Conservation (phyloP, 2,888 invertebrate species). For the Arctia plantaginis region DNA sequence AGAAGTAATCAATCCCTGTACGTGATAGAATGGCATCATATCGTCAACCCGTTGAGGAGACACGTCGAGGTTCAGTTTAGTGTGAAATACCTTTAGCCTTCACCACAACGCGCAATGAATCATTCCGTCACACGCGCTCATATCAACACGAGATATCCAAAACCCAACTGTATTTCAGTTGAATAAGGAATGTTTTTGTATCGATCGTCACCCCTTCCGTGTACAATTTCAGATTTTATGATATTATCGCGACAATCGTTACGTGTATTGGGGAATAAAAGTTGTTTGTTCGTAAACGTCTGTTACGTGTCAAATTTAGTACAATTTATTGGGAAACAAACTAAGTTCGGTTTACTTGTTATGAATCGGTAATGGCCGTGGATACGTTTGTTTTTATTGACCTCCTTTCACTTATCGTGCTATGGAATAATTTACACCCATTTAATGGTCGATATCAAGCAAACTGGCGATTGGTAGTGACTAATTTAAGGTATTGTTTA, state of each 20-base stretch:
- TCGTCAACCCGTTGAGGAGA: conserved; percentile 42
- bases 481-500: background rate
- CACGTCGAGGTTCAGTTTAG: conserved; percentile 41
- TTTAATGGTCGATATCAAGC: background rate
- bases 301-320: conserved; percentile 53
- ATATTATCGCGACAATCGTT: conserved; percentile 54
- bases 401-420: conserved; percentile 14
- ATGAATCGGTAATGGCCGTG: conserved; percentile 25
- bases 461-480: background rate
- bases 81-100: conserved; percentile 52
- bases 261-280: conserved; percentile 55
- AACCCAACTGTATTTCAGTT: conserved; percentile 11
- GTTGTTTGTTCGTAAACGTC: conserved; percentile 54
- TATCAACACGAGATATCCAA: background rate
- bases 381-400: conserved; percentile 24
- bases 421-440: background rate
- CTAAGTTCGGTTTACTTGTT: conserved; percentile 34
- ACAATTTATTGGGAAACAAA: conserved; percentile 48
- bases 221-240: conserved; percentile 43
- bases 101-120: conserved; percentile 28
- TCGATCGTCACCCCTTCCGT: conserved; percentile 17
- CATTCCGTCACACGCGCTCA: conserved; percentile 18
- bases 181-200: conserved; percentile 21
- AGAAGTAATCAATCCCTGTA: conserved; percentile 22
- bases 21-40: conserved; percentile 31